Evolutionary conservation across 2,797 vertebrate genomes (phyloP), one percentile per base, ranked within the genome.

Genomic region (Octomys mimax): DNA sequence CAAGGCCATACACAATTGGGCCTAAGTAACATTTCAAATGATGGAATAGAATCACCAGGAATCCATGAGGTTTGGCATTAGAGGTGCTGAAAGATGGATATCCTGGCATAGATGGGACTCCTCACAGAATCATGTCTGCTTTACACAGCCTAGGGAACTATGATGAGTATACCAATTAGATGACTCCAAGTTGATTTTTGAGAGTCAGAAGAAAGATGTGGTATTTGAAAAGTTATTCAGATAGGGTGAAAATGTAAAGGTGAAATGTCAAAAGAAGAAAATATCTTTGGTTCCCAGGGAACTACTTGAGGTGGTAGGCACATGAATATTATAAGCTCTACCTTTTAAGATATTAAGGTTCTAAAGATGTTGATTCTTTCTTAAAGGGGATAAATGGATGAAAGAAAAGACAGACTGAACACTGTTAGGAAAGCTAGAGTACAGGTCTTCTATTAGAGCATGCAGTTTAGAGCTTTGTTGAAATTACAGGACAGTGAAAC

Each of bases 331-430:
- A 85, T 64, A 89, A 95, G 73, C 3, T 4, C 8, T 19, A 68
- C 19, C 87, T 33, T 26, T 73, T 96, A 93, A 90, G 77, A 94
- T 88, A 86, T 0, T 81, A 59, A 87, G 93, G 92, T 97, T 97
- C 75, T 90, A 77, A 93, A 77, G n/a, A 80, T 31, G 64, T 24
- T 54, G 62, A 52, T 61, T 87, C 7, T 94, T 92, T 80, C 26
- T 42, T 39, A 59, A 46, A 81, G 24, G 16, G 46, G 90, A 49
- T 19, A 22, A 64, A 19, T 7, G 28, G 78, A 68, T 97, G n/a
- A 62, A 82, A 22, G 64, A 87, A 95, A 28, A 1, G 26, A 82
- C 6, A 79, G 39, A 78, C 31, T n/a, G 28, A 81, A 24, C 49
- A 59, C 52, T 61, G 31, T 28, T 83, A 71, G 75, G 59, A 46